Evolutionary conservation across 2,113 vertebrate genomes (phyloP), one percentile per base, ranked within the genome.

Genomic region (Clarias magur): DNA sequence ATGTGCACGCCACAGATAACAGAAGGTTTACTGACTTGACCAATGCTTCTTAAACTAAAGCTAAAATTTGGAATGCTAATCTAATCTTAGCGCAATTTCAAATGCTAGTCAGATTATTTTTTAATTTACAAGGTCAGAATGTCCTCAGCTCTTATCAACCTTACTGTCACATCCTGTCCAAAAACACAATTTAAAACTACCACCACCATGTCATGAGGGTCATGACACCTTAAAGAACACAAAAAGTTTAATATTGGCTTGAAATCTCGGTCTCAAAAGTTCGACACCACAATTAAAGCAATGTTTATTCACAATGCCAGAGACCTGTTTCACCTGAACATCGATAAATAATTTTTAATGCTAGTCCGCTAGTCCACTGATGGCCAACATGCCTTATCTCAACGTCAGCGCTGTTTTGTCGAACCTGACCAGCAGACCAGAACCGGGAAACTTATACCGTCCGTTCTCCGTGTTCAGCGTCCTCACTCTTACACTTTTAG

Each of bases 391-490:
- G 94, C 90, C 93, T 13, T 88, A 92, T 68, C 87, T 91, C 82
- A 95, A 95, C 90, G 48, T 85, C 91, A 93, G 92, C 85, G 13
- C 56, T 10, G 79, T 90, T 42, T 89, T 89, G 2, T 90, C 89
- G n/a, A 94, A 94, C 89, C 70, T 88, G 83, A 93, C 90, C 34
- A 89, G 85, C 65, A 83, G 90, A 89, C 83, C 83, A 68, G 70
- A 92, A 89, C 87, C 89, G 1, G 94, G 93, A 17, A 94, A 95
- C 89, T 89, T 94, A 72, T 93, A 93, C 84, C 88, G 93, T 3
- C 95, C 93, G 0, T 96, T 98, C 2, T 97, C 97, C 0, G 92
- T 97, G 38, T 97, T 97, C 93, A 95, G 95, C 1, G 96, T 97
- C 60, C 94, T 98, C 30, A 94, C 96, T 0, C 95, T 99, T 27